Percentiles rank a stretch among this genome's conserved stretches.
Conservation (phyloP, 2,888 invertebrate genomes). For the Aricia artaxerxes region DNA sequence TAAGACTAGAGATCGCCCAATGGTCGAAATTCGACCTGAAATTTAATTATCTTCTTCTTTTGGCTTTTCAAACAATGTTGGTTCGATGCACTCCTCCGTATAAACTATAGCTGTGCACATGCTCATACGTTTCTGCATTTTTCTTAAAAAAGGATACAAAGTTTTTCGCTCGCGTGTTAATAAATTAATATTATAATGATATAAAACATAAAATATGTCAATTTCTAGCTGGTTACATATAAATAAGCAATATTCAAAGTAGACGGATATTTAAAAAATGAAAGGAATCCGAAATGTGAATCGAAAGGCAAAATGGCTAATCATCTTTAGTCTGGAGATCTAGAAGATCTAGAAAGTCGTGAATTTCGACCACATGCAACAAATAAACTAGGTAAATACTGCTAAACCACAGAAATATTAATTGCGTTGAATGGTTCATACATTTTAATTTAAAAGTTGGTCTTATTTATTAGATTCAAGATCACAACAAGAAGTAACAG, state of each 20-base stretch:
- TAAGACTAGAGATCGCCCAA: no score
- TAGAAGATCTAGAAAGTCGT: not conserved
- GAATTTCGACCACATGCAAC: not conserved
- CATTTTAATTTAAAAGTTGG: not conserved
- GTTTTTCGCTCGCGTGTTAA: no score
- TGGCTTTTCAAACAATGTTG: no score
- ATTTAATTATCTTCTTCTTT: no score
- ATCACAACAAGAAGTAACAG: not conserved
- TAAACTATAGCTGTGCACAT: no score
- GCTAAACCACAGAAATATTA: not conserved
- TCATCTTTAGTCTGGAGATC: not conserved
- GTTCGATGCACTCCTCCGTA: no score
- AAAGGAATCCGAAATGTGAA: not conserved
- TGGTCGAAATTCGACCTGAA: no score
- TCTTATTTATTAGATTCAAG: not conserved
- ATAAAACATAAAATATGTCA: no score
- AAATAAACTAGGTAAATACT: not conserved
- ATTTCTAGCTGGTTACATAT: no score
- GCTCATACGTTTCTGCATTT: no score
- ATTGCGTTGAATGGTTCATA: not conserved
- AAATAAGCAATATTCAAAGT: not conserved
- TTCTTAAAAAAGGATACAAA: no score
- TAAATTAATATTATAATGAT: no score
- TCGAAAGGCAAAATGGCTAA: not conserved
- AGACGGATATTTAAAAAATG: not conserved